phyloP scores from a whole-genome alignment of 53 echinoderm and acorn worm species.

The Glandiceps talaboti region DNA sequence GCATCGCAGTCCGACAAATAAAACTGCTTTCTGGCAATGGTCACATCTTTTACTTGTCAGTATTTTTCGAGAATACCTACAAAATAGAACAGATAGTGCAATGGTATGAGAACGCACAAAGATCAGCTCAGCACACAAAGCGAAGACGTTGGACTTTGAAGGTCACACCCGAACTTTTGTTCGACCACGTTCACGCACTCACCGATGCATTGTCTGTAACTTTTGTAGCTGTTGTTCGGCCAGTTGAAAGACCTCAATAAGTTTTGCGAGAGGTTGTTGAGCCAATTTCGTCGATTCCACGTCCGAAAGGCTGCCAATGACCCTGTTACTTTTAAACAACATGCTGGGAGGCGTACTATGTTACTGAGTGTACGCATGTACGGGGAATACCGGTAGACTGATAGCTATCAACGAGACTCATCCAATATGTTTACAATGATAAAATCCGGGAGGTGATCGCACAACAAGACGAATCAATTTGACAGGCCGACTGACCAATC shows the following conservation, averaged over 20 bases:
- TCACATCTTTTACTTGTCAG: constrained; percentile 81
- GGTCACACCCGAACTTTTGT: background rate
- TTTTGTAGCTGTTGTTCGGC: background rate
- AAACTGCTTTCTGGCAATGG: constrained; percentile 85
- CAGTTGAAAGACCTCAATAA: background rate
- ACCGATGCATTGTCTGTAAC: background rate
- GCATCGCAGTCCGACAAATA: constrained; percentile 75
- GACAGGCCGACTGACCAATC: too few species aligned
- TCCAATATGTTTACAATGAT: too few species aligned
- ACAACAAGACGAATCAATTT: too few species aligned
- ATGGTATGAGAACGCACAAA: too few species aligned
- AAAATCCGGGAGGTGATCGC: too few species aligned
- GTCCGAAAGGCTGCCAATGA: background rate
- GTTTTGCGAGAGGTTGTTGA: background rate
- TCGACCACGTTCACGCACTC: background rate
- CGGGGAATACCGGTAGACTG: too few species aligned
- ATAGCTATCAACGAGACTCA: too few species aligned
- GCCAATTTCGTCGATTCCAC: background rate
- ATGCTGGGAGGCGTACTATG: background rate
- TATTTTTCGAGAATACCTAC: constrained; percentile 74
- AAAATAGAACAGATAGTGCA: too few species aligned
- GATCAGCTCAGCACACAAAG: too few species aligned
- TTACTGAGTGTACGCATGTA: background rate
- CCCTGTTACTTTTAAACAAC: background rate
- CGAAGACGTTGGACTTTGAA: too few species aligned